Evolutionary conservation across 2,888 invertebrate genomes (phyloP).

Genomic region (Drosophila conformis): DNA sequence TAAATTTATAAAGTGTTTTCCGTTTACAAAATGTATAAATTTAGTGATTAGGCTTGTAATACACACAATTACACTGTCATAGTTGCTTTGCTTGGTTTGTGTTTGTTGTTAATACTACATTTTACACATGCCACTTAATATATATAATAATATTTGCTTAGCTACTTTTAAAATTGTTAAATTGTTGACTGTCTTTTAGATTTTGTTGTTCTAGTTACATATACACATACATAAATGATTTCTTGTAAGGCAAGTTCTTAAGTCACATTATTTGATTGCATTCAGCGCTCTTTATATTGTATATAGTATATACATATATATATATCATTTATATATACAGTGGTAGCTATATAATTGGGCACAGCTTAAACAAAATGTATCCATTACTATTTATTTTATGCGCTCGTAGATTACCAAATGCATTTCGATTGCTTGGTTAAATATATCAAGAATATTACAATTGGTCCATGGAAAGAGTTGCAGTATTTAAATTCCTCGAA

Average conservation of each 20-base stretch:
- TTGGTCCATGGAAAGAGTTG: neutral
- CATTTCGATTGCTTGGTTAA: neutral
- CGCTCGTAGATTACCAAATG: neutral
- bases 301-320: neutral
- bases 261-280: conserved; percentile 73
- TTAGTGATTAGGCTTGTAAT: conserved; percentile 37
- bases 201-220: conserved; percentile 18
- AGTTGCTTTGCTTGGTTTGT: conserved; percentile 11
- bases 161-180: conserved; percentile 30
- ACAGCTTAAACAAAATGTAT: neutral
- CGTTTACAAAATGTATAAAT: conserved; percentile 48
- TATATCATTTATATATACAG: conserved; percentile 16
- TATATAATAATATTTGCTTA: conserved; percentile 27
- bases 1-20: conserved; percentile 22
- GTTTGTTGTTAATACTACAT: conserved; percentile 25
- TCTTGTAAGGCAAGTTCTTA: conserved; percentile 64
- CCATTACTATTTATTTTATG: neutral
- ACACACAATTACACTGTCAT: conserved; percentile 18
- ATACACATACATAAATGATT: conserved; percentile 43
- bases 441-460: neutral
- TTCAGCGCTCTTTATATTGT: conserved; percentile 48
- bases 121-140: conserved; percentile 47
- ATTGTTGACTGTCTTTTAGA: conserved; percentile 25
- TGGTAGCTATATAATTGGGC: neutral
- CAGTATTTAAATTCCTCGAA: neutral